Evolutionary conservation across 2,113 vertebrate species (phyloP).

Genomic region (Oreochromis spilurus): DNA sequence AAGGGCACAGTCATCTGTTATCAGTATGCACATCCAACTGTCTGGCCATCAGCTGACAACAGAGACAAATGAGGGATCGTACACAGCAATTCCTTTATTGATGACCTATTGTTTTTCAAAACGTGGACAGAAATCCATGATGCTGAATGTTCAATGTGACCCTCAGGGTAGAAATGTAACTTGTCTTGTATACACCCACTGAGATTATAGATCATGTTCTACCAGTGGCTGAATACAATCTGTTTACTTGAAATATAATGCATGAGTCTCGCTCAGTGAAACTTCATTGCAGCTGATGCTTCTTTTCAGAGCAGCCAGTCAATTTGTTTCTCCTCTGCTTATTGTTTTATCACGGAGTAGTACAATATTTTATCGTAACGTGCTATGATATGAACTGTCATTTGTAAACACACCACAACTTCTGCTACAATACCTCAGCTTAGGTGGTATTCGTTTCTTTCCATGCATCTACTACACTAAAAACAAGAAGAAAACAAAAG

Average conservation of each 20-base stretch:
- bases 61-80: conserved; percentile 61
- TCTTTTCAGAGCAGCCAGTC: not conserved
- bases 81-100: conserved; percentile 42
- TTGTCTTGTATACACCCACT: not conserved
- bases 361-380: not conserved
- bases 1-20: conserved; percentile 55
- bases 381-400: not conserved
- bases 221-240: not conserved
- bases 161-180: not conserved
- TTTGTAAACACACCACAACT: not conserved
- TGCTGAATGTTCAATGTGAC: not conserved
- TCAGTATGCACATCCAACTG: conserved; percentile 42
- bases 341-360: not conserved
- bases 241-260: not conserved
- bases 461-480: not conserved
- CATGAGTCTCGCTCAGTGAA: not conserved
- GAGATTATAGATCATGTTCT: not conserved
- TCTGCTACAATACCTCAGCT: not conserved
- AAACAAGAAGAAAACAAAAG: not conserved
- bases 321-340: not conserved
- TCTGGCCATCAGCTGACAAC: conserved; percentile 52
- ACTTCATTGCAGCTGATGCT: not conserved
- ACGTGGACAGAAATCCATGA: conserved; percentile 6
- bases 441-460: not conserved
- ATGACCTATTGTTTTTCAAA: conserved; percentile 23